Evolutionary conservation across 2,797 vertebrate genomes (phyloP), one percentile per base, ranked within the genome.

Genomic region (Parambassis ranga): DNA sequence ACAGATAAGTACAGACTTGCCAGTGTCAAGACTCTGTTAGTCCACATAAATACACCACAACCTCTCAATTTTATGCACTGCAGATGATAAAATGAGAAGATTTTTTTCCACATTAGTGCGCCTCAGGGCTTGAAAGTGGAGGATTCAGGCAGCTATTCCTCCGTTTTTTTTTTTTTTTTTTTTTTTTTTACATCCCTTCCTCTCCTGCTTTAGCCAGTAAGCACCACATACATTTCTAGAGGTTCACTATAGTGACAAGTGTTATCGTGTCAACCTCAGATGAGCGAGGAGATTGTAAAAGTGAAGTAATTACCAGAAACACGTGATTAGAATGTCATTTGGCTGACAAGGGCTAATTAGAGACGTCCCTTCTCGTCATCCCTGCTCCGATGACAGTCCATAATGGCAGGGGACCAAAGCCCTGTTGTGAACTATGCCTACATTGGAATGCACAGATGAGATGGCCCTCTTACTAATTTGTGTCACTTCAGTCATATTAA

Each of bases 261-360:
- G 62, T 73, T 53, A 51, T 86, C 69, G 14, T 79, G 81, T 89
- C 86, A 80, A 61, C 41, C 81, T 50, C 59, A 75, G 78, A 78
- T 68, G 79, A 79, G 70, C 31, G 5, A 47, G 59, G 57, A 73
- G 79, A 88, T 87, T 56, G 69, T 84, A 72, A 89, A 91, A 87
- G 83, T 75, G 69, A 84, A 85, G 87, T 92, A 91, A 92, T 93
- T 92, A 92, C 88, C 84, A 77, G 70, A 82, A 90, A 84, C 83
- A 85, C 84, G 80, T 91, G 91, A 93, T 92, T 91, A 90, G 83
- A 86, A 88, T 91, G 90, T 92, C 89, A 90, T 88, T 82, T 69
- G 57, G 75, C 76, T 89, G 91, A 90, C 88, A 84, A 31, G 79
- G 83, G 80, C 86, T 93, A 93, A 93, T 93, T 92, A 92, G 79